Base-by-base conservation (phyloP, 2,888 invertebrate species). In the Tipula unca region DNA sequence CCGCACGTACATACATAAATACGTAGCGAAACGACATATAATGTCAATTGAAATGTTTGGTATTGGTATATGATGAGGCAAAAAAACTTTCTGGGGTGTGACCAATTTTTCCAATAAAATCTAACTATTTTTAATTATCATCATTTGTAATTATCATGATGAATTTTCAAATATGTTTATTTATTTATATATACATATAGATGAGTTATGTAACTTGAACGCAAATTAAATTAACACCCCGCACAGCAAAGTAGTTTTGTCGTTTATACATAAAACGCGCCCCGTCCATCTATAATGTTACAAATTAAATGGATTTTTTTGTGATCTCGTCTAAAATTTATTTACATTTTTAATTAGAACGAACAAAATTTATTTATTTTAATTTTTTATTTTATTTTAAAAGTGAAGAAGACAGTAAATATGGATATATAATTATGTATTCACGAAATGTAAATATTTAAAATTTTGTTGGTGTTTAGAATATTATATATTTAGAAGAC, bases 381-480 rank as follows among this genome's bases (percentile, higher is more conserved):
- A 13, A 48, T 17, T 17, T 48, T 17, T 48, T 48, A 17, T 48
- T 48, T 48, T 3, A 2, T n/a, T 25, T 10, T 1, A 69, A 69
- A 69, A 69, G 69, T 69, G 69, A 69, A 69, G 25, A 69, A 69
- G 69, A 69, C 69, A 69, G 69, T 69, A 20, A 69, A 69, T 69
- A 69, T 69, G 69, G 69, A 69, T 25, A 69, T 25, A 69, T 69
- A 69, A 69, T 69, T 69, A 69, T 25, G 69, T 69, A 69, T 69
- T 69, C 69, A 69, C 69, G 69, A 69, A 69, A 69, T 69, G 69
- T 69, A 69, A 69, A 69, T 69, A 69, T 69, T 69, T 69, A 69
- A 69, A 69, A 25, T 25, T 69, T 10, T 4, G 69, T 69, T 69
- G 69, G 69, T 69, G 69, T 69, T 69, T 69, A 69, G 69, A 69